Percentiles rank a stretch among this genome's conserved stretches.
Evolutionary conservation across 2,888 invertebrate genomes (phyloP).

Genomic region (Tenthredo distinguenda): DNA sequence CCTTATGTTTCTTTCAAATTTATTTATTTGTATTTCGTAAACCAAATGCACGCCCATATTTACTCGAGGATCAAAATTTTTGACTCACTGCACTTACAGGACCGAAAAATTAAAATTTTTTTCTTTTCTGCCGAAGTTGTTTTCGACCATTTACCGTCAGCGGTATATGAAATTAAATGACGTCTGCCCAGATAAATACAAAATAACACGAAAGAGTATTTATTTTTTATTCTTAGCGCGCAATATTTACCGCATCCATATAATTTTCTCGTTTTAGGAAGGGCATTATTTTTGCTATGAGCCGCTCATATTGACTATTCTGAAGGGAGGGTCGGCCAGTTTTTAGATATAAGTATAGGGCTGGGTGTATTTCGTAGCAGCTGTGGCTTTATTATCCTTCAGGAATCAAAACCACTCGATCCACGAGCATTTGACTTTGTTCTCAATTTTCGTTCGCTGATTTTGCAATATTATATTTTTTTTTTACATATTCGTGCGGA

Average conservation of each 20-base stretch:
- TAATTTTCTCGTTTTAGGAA: background rate
- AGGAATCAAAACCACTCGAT: background rate
- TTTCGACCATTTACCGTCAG: background rate
- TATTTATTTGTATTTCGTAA: too few relatives aligned
- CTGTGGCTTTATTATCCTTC: background rate
- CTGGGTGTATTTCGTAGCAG: slow-evolving; percentile 1
- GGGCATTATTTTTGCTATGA: background rate
- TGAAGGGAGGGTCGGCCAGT: background rate
- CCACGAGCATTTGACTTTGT: background rate
- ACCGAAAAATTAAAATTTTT: background rate
- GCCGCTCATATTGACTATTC: background rate
- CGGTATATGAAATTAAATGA: background rate
- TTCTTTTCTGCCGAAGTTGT: background rate
- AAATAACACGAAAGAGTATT: background rate
- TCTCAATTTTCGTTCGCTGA: background rate
- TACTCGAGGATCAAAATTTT: too few relatives aligned
- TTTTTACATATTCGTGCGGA: background rate
- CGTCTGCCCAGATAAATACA: background rate
- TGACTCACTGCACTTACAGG: too few relatives aligned
- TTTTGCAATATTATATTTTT: background rate
- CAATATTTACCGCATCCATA: background rate
- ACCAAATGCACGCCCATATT: too few relatives aligned
- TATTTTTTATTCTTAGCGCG: background rate
- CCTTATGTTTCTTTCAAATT: too few relatives aligned
- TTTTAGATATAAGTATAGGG: background rate